Evolutionary conservation across 2,797 vertebrate species (phyloP).

Genomic region (Xiphorhynchus erythropygius): DNA sequence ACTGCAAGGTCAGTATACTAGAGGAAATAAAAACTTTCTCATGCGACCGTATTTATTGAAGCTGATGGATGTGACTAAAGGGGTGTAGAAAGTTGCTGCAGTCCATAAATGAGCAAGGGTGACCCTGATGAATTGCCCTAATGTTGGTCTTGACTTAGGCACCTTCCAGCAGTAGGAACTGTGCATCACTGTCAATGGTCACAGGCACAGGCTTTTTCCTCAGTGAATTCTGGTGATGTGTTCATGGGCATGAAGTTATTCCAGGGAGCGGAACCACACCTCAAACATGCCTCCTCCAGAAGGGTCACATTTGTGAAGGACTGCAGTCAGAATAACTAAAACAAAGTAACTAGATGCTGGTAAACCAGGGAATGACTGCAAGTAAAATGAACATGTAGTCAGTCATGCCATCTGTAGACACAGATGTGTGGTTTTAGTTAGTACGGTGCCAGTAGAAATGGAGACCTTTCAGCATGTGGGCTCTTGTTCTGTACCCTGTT

Average conservation of each 20-base stretch:
- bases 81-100: neutral
- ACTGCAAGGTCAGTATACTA: neutral
- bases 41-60: neutral
- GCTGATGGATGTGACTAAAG: neutral
- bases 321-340: neutral
- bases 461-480: neutral
- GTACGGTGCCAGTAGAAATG: neutral
- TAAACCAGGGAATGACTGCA: neutral
- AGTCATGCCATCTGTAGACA: neutral
- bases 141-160: neutral
- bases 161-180: neutral
- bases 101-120: neutral
- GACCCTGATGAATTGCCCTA: neutral
- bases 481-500: neutral
- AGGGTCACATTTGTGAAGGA: neutral
- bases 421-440: neutral
- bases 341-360: neutral
- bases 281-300: neutral
- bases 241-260: neutral
- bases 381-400: neutral
- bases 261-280: neutral
- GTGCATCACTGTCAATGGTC: rapidly evolving
- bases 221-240: neutral
- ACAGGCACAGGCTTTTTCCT: neutral
- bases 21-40: neutral